A percentile compares a stretch with the other conserved stretches of the same genome.
Evolutionary conservation across 2,888 invertebrate species (phyloP).

Genomic region (Mythimna vitellina): DNA sequence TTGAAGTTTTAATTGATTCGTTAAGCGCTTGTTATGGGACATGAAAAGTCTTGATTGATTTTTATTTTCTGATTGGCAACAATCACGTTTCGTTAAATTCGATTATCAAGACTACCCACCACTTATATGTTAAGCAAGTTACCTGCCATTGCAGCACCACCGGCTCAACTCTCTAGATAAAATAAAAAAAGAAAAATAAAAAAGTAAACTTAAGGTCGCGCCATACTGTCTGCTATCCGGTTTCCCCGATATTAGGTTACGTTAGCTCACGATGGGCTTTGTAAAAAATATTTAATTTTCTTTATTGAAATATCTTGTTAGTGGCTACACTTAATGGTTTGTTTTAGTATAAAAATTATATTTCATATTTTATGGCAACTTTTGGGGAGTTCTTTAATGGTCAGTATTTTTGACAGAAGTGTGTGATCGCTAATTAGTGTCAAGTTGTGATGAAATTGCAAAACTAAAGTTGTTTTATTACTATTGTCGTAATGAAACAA

Average conservation of each 20-base stretch:
- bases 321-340: conserved; percentile 60
- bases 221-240: conserved; percentile 91
- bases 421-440: not conserved
- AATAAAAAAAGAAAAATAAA: conserved; percentile 81
- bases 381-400: conserved; percentile 36
- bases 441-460: not conserved
- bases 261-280: conserved; percentile 78
- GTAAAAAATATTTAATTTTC: conserved; percentile 82
- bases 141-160: conserved; percentile 74
- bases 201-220: conserved; percentile 87
- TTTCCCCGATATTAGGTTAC: conserved; percentile 88
- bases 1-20: too few species aligned
- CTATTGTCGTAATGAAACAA: too few species aligned
- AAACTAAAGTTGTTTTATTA: conserved; percentile 18
- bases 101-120: too few species aligned
- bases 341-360: conserved; percentile 60
- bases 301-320: conserved; percentile 82
- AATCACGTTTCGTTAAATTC: too few species aligned
- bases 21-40: too few species aligned
- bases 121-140: conserved; percentile 13
- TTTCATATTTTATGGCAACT: conserved; percentile 56
- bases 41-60: too few species aligned
- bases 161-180: conserved; percentile 81
- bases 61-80: too few species aligned
- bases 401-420: conserved; percentile 17